A percentile compares a stretch with the other conserved stretches of the same genome.
Evolutionary conservation across 2,888 invertebrate species (phyloP).

Genomic region (Drosophila anceps): DNA sequence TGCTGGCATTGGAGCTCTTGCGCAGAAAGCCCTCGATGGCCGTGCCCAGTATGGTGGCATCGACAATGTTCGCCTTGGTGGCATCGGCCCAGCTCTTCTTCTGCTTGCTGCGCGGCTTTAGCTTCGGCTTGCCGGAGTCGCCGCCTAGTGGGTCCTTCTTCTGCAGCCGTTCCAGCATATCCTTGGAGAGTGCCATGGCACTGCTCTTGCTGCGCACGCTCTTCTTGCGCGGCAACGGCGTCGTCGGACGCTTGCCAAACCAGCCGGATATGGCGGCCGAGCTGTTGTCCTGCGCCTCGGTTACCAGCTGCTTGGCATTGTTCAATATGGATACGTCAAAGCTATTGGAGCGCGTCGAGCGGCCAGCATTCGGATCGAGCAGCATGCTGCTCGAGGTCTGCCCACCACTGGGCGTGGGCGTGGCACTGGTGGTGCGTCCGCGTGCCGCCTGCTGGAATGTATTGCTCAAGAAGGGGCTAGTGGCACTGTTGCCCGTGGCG

Average conservation of each 20-base stretch:
- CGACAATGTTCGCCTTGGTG: conserved; percentile 89
- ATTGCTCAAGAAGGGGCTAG: conserved; percentile 60
- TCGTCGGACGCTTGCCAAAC: conserved; percentile 92
- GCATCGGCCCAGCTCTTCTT: conserved; percentile 82
- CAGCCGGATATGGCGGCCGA: conserved; percentile 89
- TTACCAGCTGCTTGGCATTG: conserved; percentile 85
- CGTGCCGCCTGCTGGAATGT: conserved; percentile 73
- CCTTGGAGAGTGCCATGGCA: conserved; percentile 86
- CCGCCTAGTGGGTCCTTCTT: conserved; percentile 86
- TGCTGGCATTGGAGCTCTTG: conserved; percentile 85
- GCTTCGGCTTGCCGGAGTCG: conserved; percentile 84
- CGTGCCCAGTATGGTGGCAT: conserved; percentile 92
- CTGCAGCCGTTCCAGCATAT: conserved; percentile 87
- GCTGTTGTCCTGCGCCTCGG: conserved; percentile 85
- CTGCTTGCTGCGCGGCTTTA: conserved; percentile 83
- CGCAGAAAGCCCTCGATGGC: conserved; percentile 93
- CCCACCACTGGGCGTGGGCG: conserved; percentile 65
- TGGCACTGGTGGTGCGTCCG: conserved; percentile 72
- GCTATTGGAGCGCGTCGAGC: conserved; percentile 92
- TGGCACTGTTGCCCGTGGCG: conserved; percentile 56
- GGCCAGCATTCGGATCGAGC: conserved; percentile 84
- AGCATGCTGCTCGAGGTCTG: conserved; percentile 71
- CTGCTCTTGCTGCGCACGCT: conserved; percentile 86
- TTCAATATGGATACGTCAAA: conserved; percentile 92
- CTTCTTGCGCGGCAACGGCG: conserved; percentile 90